Conservation (phyloP, 1,140 invertebrate genomes). For the Ips typographus region DNA sequence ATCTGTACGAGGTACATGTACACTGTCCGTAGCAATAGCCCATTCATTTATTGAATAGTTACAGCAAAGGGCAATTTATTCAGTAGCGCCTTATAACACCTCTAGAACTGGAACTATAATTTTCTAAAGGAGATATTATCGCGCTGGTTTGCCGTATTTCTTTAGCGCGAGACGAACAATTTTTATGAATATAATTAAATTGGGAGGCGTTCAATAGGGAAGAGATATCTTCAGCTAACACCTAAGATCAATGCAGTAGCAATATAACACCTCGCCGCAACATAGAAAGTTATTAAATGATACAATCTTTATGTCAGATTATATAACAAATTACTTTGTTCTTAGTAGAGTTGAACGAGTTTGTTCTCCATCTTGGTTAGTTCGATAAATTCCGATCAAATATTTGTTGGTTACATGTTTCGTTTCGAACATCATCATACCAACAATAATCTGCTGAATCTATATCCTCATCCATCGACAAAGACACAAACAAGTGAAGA, state of each 20-base stretch:
- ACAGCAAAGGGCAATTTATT: slow-evolving; percentile 23
- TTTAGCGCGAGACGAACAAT: slow-evolving; percentile 10
- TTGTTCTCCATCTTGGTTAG: not conserved
- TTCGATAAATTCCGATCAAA: no score
- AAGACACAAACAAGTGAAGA: no score
- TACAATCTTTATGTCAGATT: slow-evolving; percentile 13
- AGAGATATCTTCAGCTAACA: slow-evolving; percentile 9
- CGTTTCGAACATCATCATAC: no score
- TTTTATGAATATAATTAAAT: slow-evolving; percentile 29
- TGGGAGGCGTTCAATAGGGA: slow-evolving; percentile 7
- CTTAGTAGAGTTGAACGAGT: not conserved
- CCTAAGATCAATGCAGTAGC: slow-evolving; percentile 27
- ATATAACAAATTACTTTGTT: not conserved
- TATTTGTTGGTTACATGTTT: no score
- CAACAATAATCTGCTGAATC: no score
- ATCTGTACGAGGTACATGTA: slow-evolving; percentile 13
- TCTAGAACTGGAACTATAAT: slow-evolving; percentile 16
- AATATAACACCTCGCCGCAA: slow-evolving; percentile 26
- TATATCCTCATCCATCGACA: no score
- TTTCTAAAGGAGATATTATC: slow-evolving; percentile 25
- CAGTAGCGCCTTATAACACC: slow-evolving; percentile 29
- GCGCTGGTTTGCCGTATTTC: slow-evolving; percentile 4
- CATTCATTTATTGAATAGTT: slow-evolving; percentile 28
- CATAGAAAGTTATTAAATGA: slow-evolving; percentile 30
- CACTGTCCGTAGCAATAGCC: slow-evolving; percentile 2